phyloP scores from a whole-genome alignment of 2,888 invertebrate genomes.

The Dynastes hyllus region DNA sequence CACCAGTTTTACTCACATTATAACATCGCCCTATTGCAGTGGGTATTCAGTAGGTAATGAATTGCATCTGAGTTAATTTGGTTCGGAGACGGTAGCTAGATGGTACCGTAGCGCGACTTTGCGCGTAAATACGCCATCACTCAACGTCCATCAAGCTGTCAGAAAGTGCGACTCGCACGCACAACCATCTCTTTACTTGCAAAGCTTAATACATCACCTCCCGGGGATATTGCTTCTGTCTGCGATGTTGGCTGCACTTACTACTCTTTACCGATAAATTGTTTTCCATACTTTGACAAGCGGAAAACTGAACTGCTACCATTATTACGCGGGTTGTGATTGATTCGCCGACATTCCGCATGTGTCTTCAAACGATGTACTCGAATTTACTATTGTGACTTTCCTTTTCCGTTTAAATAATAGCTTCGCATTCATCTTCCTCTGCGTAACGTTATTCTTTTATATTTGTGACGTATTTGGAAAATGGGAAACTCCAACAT shows the following conservation, averaged over 20 bases:
- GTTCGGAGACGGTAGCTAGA: slow-evolving; percentile 50
- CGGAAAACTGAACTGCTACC: slow-evolving; percentile 54
- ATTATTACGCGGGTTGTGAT: slow-evolving; percentile 52
- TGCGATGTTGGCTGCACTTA: slow-evolving; percentile 52
- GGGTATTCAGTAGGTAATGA: slow-evolving; percentile 51
- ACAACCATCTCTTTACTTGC: slow-evolving; percentile 59
- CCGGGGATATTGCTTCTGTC: slow-evolving; percentile 59
- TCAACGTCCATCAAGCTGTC: slow-evolving; percentile 67
- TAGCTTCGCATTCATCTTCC: slow-evolving; percentile 55
- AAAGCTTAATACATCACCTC: slow-evolving; percentile 59
- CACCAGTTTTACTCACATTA: slow-evolving; percentile 12
- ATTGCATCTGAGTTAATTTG: slow-evolving; percentile 55
- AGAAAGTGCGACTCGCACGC: slow-evolving; percentile 63
- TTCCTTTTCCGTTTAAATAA: slow-evolving; percentile 54
- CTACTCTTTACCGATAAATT: slow-evolving; percentile 56
- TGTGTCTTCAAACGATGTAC: slow-evolving; percentile 47
- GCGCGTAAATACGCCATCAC: slow-evolving; percentile 67
- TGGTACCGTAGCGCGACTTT: slow-evolving; percentile 55
- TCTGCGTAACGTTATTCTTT: slow-evolving; percentile 54
- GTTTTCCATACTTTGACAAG: slow-evolving; percentile 59
- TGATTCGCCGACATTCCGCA: slow-evolving; percentile 48
- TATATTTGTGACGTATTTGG: slow-evolving; percentile 53
- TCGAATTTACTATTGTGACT: slow-evolving; percentile 51
- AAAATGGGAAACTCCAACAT: slow-evolving; percentile 50
- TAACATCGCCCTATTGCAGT: slow-evolving; percentile 6